Conservation (phyloP, 2,888 invertebrate species). For the Trissolcus japonicus region DNA sequence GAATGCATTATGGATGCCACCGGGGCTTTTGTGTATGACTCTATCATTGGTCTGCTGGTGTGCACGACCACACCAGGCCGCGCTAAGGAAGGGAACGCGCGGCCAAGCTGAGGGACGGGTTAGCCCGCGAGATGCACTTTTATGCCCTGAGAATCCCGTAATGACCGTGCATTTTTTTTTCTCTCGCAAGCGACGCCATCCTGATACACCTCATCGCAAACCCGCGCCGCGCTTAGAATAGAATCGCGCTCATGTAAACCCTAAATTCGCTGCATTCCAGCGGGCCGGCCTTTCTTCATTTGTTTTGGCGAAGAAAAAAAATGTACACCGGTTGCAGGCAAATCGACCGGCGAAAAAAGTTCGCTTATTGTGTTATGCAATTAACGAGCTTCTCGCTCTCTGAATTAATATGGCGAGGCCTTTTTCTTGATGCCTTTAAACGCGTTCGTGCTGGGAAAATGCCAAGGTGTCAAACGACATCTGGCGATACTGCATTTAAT, state of each 20-base stretch:
- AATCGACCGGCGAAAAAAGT: constrained; percentile 15
- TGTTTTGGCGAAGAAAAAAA: background rate
- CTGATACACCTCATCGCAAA: constrained; percentile 61
- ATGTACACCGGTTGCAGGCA: background rate
- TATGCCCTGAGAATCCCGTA: constrained; percentile 68
- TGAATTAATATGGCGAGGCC: constrained; percentile 21
- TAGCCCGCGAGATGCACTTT: constrained; percentile 61
- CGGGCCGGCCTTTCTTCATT: background rate
- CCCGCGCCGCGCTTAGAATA: constrained; percentile 37
- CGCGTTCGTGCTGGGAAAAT: constrained; percentile 13
- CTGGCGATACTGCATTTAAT: no score
- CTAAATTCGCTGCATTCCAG: constrained; percentile 29
- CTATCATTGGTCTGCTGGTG: constrained; percentile 68
- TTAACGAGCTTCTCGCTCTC: constrained; percentile 3
- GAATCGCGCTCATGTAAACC: constrained; percentile 27
- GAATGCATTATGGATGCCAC: constrained; percentile 73
- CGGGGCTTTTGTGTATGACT: constrained; percentile 72
- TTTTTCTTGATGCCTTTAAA: constrained; percentile 7
- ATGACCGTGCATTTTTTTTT: constrained; percentile 74
- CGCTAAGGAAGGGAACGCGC: background rate
- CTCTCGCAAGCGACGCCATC: constrained; percentile 69
- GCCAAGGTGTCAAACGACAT: background rate
- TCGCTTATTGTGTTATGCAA: constrained; percentile 12
- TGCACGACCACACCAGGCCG: constrained; percentile 61
- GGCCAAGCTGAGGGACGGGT: constrained; percentile 46